phyloP scores from a whole-genome alignment of 2,888 invertebrate species.

The Nomada ferruginata region DNA sequence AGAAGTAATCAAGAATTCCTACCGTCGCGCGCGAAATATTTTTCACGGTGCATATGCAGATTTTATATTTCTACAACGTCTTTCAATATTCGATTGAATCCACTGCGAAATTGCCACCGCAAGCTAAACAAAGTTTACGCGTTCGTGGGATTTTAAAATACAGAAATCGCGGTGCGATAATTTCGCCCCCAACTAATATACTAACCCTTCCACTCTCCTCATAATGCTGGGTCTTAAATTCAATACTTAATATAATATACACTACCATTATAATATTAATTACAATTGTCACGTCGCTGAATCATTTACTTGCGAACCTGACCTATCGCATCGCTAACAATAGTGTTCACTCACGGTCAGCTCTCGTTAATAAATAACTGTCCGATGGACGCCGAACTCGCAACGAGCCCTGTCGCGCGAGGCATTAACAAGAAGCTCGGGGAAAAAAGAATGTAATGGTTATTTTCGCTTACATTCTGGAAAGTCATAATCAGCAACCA shows the following conservation, averaged over 20 bases:
- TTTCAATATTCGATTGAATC: constrained; percentile 26
- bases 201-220: no score
- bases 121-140: neutral
- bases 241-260: no score
- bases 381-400: neutral
- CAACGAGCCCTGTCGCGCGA: neutral
- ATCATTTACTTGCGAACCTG: no score
- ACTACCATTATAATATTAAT: no score
- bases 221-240: no score
- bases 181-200: no score
- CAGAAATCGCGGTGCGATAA: neutral
- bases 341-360: neutral
- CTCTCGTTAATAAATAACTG: neutral
- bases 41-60: constrained; percentile 29
- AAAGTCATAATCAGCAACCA: constrained; percentile 43
- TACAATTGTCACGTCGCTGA: no score
- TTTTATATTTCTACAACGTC: constrained; percentile 31
- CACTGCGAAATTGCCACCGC: neutral
- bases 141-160: neutral
- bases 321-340: neutral
- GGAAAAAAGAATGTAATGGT: constrained; percentile 8
- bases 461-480: constrained; percentile 41
- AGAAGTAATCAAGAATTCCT: constrained; percentile 73
- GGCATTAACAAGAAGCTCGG: neutral
- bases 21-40: constrained; percentile 29